Base-by-base conservation (phyloP, 2,113 vertebrate genomes). In the Paralichthys olivaceus region DNA sequence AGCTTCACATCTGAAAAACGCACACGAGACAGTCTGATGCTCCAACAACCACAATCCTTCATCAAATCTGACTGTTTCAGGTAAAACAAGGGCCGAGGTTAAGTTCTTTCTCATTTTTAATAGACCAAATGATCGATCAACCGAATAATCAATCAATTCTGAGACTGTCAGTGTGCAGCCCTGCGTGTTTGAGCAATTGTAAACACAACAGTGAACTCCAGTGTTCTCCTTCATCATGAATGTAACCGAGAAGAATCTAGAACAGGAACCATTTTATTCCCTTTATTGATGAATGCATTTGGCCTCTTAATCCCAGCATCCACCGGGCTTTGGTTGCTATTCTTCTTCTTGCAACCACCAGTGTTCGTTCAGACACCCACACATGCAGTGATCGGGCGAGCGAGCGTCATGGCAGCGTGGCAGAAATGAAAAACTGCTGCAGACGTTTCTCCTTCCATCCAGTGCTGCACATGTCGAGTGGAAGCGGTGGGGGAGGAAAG, bases 401-500 rank as follows among this genome's bases (percentile, higher is more conserved):
- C n/a, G 8, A 25, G 45, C 67, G 70, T 59, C 66, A n/a, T 17
- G 54, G 56, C 69, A 78, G 65, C 32, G n/a, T 56, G 43, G 61
- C 63, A 0, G 61, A 55, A 72, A 79, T 79, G 19, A 64, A 79
- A 74, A 77, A 64, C 83, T 79, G 84, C 84, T 54, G 79, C 80
- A 69, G 63, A 68, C 45, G n/a, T 72, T 76, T 15, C 74, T 74
- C 53, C 40, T 5, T 80, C 63, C 72, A 61, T 85, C 69, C 34
- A 40, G 19, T 0, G 17, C 74, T 51, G 80, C 40, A 17, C 60
- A 82, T 63, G 32, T 57, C 47, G 0, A 77, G 59, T 45, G 57
- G 60, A 59, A 60, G 23, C 0, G 28, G 19, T 25, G 60, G 77
- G 64, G 60, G 34, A 6, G 70, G 74, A 82, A 26, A 76, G 85